These are phyloP conservation scores for Myotis vivesi DNA, from an alignment of 2,797 vertebrate species.

Conservation along the genomic window DNA sequence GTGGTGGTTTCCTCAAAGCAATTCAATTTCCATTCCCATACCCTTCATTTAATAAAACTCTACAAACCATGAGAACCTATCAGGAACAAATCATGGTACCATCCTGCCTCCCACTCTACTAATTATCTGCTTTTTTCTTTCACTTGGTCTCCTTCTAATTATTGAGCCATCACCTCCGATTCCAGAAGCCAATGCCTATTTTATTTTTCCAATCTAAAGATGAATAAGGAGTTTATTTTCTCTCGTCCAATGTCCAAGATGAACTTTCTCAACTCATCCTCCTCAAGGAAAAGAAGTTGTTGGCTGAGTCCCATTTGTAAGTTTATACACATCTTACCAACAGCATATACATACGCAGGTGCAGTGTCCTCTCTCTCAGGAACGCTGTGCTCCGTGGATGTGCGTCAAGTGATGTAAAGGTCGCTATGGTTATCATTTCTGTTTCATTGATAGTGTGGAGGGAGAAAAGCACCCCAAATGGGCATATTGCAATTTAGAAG, in stretches of 20 bases:
- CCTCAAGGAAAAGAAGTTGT: conserved; percentile 3
- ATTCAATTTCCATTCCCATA: neutral
- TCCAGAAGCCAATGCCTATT: neutral
- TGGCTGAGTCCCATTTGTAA: neutral
- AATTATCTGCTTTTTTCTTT: neutral
- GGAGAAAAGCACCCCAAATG: neutral
- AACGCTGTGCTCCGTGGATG: neutral
- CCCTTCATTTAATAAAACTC: neutral
- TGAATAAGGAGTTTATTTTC: conserved; percentile 3
- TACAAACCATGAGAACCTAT: neutral
- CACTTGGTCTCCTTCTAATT: neutral
- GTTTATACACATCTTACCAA: neutral
- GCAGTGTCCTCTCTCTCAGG: neutral
- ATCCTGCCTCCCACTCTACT: neutral
- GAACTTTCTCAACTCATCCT: conserved; percentile 16
- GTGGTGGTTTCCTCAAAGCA: neutral
- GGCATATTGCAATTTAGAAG: conserved; percentile 25
- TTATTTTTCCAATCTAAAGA: neutral
- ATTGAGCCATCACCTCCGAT: neutral
- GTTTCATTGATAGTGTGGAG: conserved; percentile 55
- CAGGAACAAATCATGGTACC: neutral
- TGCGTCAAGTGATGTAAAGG: neutral
- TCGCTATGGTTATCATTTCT: conserved; percentile 60
- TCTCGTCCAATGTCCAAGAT: neutral
- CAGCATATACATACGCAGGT: neutral